These are phyloP conservation scores for Oligia strigilis DNA, from an alignment of 2,888 invertebrate species.

Conservation along the genomic window DNA sequence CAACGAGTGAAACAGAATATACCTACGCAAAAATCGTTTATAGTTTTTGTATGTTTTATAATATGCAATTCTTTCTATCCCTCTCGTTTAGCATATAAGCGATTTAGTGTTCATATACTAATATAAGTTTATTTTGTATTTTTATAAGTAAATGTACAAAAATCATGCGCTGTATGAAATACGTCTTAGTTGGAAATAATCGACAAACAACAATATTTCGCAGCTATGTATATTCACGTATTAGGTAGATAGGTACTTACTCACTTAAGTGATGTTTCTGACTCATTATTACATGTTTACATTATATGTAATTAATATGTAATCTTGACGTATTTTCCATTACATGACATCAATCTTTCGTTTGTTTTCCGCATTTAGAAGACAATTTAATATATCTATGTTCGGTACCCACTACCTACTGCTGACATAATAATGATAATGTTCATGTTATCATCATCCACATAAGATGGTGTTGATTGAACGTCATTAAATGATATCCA, in stretches of 20 bases:
- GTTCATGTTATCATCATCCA: not conserved
- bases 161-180: not conserved
- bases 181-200: slow-evolving; percentile 4
- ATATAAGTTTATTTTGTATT: not conserved
- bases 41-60: not conserved
- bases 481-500: not conserved
- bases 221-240: slow-evolving; percentile 15
- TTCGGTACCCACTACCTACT: not conserved
- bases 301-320: not conserved
- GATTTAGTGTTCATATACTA: not conserved
- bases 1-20: too few species aligned
- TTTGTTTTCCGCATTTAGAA: slow-evolving; percentile 14
- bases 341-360: not conserved
- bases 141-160: not conserved
- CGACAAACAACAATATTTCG: slow-evolving; percentile 16
- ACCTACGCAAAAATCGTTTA: not conserved
- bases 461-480: not conserved
- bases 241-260: not conserved
- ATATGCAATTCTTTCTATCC: not conserved
- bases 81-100: not conserved
- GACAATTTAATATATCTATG: too few species aligned
- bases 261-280: slow-evolving; percentile 4
- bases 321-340: slow-evolving; percentile 41
- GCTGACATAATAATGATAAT: not conserved
- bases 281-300: slow-evolving; percentile 6